Evolutionary conservation across 2,797 vertebrate species (phyloP), one percentile per base, ranked within the genome.

Genomic region (Borostomias antarcticus): DNA sequence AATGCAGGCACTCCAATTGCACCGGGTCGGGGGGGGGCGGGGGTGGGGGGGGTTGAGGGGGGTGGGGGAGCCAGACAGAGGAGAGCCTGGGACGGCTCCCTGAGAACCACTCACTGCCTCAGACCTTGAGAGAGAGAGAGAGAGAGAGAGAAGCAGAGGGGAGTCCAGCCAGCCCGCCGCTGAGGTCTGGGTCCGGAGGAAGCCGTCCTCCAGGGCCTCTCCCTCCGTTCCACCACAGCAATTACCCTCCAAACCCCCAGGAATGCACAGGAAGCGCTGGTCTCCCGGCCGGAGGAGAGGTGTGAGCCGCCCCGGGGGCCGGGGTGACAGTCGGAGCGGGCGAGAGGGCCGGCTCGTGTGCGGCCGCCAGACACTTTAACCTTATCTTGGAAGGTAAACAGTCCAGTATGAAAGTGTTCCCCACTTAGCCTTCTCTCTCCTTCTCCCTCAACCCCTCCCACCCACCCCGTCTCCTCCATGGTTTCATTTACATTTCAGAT

Each of bases 181-280:
- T 61, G 70, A 83, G 81, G 74, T 79, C 75, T 77, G 79, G 69
- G 23, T 9, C 9, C n/a, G 35, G 35, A 84, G 83, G 80, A 88
- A 82, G 86, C 84, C 81, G 88, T 85, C 82, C 81, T 84, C 82
- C 75, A 65, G 82, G 88, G 86, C 72, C 57, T 84, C 87, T 83
- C 86, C 85, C 85, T 80, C 82, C 86, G 75, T 81, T 70, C 76
- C 82, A 89, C 89, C 88, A 54, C 88, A 89, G 88, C 78, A 88
- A 89, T 90, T 90, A 89, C 88, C 84, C 83, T 84, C 85, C 82
- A 84, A 83, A 84, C 77, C 79, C 76, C 62, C 72, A 88, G 84
- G 89, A 91, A 91, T 91, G 89, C 82, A 77, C 82, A 85, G 86
- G 87, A 89, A 88, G 82, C 84, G 84, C 85, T 80, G 87, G 82